A percentile compares a stretch with the other conserved stretches of the same genome.
phyloP scores from a whole-genome alignment of 2,797 vertebrate species.

The Poeciliopsis gracilis region DNA sequence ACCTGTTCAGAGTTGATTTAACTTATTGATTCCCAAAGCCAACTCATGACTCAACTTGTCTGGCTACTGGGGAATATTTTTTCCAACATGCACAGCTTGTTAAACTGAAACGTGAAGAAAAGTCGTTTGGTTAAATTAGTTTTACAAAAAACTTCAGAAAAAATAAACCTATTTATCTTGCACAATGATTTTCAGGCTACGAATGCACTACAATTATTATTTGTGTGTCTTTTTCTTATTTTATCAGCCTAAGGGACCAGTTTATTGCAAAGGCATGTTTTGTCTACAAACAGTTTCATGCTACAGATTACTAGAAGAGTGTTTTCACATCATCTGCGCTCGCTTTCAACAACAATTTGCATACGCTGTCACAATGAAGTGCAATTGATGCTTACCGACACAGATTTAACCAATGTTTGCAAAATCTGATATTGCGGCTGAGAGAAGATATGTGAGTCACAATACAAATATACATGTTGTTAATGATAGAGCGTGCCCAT shows the following conservation, averaged over 20 bases:
- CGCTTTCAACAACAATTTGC: background rate
- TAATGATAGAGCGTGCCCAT: constrained; percentile 33
- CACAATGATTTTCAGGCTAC: background rate
- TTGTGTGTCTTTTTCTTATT: too few relatives aligned
- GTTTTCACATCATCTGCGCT: background rate
- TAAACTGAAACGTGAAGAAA: background rate
- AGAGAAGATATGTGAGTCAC: constrained; percentile 30
- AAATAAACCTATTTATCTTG: background rate
- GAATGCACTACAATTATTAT: background rate
- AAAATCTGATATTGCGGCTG: constrained; percentile 31
- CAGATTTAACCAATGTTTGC: constrained; percentile 10
- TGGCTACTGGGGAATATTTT: background rate
- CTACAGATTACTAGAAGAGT: background rate
- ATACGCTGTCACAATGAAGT: constrained; percentile 6
- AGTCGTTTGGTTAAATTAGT: background rate
- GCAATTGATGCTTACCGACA: background rate
- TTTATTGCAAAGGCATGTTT: background rate
- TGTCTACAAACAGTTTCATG: background rate
- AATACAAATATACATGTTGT: constrained; percentile 17
- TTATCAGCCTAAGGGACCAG: too few relatives aligned
- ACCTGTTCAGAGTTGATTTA: too few relatives aligned
- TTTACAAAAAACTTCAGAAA: background rate
- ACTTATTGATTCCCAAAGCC: background rate
- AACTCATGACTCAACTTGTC: background rate
- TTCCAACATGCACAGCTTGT: background rate